Evolutionary conservation across 2,113 vertebrate species (phyloP), one percentile per base, ranked within the genome.

Genomic region (Tenrec ecaudatus): DNA sequence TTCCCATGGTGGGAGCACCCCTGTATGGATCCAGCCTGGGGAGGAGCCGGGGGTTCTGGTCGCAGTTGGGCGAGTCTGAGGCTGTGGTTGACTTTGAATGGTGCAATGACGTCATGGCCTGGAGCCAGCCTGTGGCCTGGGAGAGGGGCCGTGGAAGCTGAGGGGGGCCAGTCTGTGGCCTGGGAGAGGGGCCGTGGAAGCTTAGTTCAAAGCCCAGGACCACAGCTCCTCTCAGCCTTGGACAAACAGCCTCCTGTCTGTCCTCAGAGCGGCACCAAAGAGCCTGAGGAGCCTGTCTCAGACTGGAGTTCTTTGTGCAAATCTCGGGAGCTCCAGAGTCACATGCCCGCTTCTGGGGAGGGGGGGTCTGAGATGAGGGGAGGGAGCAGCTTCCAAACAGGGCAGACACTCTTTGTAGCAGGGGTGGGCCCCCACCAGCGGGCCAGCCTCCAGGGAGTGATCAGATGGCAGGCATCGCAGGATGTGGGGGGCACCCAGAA

Each of bases 281-380:
- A 14, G 43, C 8, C 62, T 1, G 16, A 27, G 75, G 79, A 12
- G 6, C 33, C 19, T 11, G 3, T 33, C 14, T 3, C 23, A 19
- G 57, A 8, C 20, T 3, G 3, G 23, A 1, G 23, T 23, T 57
- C 19, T 38, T 7, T 31, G 58, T 5, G 6, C 23, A 14, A 31
- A 33, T 38, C 69, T 43, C n/a, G 11, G 14, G 23, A 15, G 19
- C 77, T 57, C 29, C 8, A 17, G 14, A 5, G 62, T 14, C 82
- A 36, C 1, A 40, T 3, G 11, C 79, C 81, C 25, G 23, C 33
- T 0, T 1, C 4, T 1, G 4, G 3, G 5, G 73, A 2, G 4
- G 9, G 4, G 3, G 5, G 73, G 2, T 2, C 47, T 53, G 47
- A 47, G 43, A 47, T 5, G 43, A 1, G n/a, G 2, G 1, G 31